Evolutionary conservation across 2,797 vertebrate genomes (phyloP).

Genomic region (Phylloscopus collybita): DNA sequence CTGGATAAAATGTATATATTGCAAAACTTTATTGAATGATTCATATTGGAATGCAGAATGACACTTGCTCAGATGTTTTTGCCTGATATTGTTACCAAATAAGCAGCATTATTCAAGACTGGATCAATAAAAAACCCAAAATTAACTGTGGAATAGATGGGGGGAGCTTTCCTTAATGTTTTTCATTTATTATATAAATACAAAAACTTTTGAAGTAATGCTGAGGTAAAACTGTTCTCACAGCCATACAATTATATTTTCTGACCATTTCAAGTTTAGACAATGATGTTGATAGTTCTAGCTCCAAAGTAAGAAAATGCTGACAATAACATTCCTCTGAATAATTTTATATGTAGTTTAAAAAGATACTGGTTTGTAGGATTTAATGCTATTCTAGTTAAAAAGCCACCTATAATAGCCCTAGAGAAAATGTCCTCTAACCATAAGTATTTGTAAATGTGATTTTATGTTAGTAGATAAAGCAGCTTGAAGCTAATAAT

Average conservation of each 20-base stretch:
- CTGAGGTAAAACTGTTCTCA: neutral
- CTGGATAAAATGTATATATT: slow-evolving; percentile 67
- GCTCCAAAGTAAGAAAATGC: neutral
- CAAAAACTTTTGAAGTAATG: neutral
- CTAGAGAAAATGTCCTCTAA: neutral
- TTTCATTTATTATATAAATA: neutral
- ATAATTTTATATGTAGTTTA: neutral
- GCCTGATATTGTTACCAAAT: slow-evolving; percentile 59
- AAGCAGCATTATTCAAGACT: slow-evolving; percentile 65
- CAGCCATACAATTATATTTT: neutral
- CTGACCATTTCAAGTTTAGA: neutral
- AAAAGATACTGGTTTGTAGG: neutral
- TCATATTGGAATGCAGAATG: slow-evolving; percentile 61
- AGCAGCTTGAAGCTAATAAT: neutral
- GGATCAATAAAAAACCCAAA: slow-evolving; percentile 69
- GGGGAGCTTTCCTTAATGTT: neutral
- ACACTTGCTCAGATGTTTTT: slow-evolving; percentile 62
- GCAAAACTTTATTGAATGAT: slow-evolving; percentile 57
- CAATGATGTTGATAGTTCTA: neutral
- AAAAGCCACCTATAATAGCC: neutral
- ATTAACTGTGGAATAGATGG: neutral
- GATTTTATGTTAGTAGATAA: neutral
- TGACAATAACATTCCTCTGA: neutral
- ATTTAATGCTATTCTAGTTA: neutral
- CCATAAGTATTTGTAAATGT: neutral